These are phyloP conservation scores for Caenorhabditis becei DNA, from an alignment of 2,888 invertebrate genomes.

Conservation along the genomic window DNA sequence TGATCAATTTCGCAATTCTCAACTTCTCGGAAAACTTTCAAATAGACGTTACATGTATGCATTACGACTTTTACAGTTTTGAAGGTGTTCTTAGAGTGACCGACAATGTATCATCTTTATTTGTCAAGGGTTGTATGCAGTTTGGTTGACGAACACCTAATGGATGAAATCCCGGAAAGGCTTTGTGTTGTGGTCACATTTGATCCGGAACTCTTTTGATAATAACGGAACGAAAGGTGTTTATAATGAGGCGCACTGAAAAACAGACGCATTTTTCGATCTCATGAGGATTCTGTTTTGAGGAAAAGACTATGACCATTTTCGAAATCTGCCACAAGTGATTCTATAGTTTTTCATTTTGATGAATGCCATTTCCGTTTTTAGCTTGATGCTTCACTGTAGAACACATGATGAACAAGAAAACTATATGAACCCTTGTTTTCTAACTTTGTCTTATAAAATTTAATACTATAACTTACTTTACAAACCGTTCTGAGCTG, in stretches of 20 bases:
- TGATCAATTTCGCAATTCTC: too few relatives aligned
- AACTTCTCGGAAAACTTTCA: too few relatives aligned
- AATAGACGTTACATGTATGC: neutral
- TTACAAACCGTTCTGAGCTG: too few relatives aligned
- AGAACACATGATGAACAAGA: too few relatives aligned
- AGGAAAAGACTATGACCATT: neutral
- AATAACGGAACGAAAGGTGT: constrained; percentile 1
- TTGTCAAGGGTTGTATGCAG: neutral
- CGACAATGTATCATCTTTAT: constrained; percentile 16
- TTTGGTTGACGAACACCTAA: constrained; percentile 9
- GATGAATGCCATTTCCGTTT: neutral
- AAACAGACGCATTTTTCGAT: constrained; percentile 9
- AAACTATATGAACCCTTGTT: too few relatives aligned
- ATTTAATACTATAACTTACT: too few relatives aligned
- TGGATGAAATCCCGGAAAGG: neutral
- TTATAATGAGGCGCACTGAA: neutral
- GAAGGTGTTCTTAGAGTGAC: neutral
- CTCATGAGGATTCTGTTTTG: constrained; percentile 18
- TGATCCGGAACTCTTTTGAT: neutral
- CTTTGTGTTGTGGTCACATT: constrained; percentile 3
- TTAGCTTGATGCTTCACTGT: neutral
- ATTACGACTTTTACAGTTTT: neutral
- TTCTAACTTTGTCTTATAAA: too few relatives aligned
- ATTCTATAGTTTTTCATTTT: neutral
- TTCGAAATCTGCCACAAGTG: constrained; percentile 2